Conservation (phyloP, 2,888 invertebrate species). For the Nomada ferruginata region DNA sequence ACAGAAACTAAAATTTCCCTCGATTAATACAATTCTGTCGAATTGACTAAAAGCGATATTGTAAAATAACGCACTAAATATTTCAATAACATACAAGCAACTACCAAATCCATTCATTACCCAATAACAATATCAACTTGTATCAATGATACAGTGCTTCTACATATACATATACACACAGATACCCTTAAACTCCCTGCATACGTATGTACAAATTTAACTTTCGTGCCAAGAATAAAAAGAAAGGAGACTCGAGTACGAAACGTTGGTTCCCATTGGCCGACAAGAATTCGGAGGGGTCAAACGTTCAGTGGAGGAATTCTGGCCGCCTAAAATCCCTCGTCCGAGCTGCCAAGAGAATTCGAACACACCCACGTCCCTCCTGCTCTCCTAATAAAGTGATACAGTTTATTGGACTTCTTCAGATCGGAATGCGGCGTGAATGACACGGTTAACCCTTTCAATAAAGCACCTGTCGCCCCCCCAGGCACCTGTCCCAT, state of each 20-base stretch:
- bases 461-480: not conserved
- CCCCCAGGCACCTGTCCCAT: not conserved
- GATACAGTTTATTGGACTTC: conserved; percentile 83
- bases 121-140: too few relatives aligned
- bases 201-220: not conserved
- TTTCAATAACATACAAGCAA: too few relatives aligned
- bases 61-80: too few relatives aligned
- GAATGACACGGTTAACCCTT: conserved; percentile 71
- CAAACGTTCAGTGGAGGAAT: not conserved
- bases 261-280: not conserved
- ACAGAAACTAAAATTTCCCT: too few relatives aligned
- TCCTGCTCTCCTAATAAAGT: conserved; percentile 80
- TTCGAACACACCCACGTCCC: conserved; percentile 54
- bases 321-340: conserved; percentile 50
- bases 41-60: too few relatives aligned
- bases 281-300: not conserved
- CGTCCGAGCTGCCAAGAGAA: not conserved
- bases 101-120: too few relatives aligned
- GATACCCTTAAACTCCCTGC: too few relatives aligned
- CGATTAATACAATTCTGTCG: too few relatives aligned
- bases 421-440: conserved; percentile 80
- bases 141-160: too few relatives aligned
- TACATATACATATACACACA: too few relatives aligned
- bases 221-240: not conserved
- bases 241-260: not conserved